Evolutionary conservation across 2,797 vertebrate genomes (phyloP), one percentile per base, ranked within the genome.

Genomic region (Lates japonicus): DNA sequence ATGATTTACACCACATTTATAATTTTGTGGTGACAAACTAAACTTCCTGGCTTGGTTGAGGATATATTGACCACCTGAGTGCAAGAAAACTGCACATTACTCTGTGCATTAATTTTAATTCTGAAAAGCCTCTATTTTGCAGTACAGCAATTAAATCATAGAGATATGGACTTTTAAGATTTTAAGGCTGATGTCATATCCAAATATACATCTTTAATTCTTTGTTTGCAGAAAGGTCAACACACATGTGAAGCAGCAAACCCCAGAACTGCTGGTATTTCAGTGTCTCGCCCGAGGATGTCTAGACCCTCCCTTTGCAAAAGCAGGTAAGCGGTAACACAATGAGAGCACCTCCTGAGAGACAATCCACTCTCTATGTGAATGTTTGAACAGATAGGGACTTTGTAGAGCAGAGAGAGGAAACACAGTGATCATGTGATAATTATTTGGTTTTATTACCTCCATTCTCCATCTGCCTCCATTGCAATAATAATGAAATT

Each of bases 361-460:
- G 25, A 29, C 25, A 29, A 29, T 29, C 25, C 25, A 29, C 25
- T 29, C 25, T 29, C 25, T 29, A 29, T 29, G 2, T 29, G 25
- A 1, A 29, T 29, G 25, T 29, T 29, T 29, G 25, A 29, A 29
- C 1, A 54, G 5, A 12, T 4, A 3, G 0, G 4, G n/a, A 22
- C 20, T 41, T 39, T 33, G 10, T 20, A 6, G 31, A 22, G 3
- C 9, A 25, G 20, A 51, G 73, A 62, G n/a, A 77, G 31, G 6
- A 48, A 64, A 44, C 16, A 49, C 48, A 22, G 29, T 20, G 16
- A 41, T 37, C 35, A 13, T 37, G 61, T 14, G 67, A 37, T 52
- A 16, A 59, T 72, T 1, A 44, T 65, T 78, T 63, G n/a, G 11
- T 22, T 82, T 84, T 63, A 70, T 65, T 73, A 29, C 9, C 25